A percentile compares a stretch with the other conserved stretches of the same genome.
phyloP scores from a whole-genome alignment of 2,888 invertebrate genomes.

The Salticus scenicus region DNA sequence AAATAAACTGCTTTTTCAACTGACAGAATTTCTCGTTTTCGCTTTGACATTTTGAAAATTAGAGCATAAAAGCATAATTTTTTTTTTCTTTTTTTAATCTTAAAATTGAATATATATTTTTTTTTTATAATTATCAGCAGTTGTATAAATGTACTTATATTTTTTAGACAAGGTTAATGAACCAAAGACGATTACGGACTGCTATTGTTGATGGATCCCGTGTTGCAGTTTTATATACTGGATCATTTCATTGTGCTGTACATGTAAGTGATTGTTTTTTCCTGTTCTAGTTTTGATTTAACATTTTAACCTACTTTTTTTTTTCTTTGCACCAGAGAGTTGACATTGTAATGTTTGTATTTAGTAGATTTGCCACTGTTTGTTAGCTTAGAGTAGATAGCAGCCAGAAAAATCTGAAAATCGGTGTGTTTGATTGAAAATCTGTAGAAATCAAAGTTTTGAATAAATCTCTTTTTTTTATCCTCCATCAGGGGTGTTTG shows the following conservation, averaged over 20 bases:
- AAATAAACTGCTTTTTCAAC: too few species aligned
- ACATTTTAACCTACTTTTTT: too few species aligned
- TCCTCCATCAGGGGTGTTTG: too few species aligned
- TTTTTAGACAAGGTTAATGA: constrained; percentile 92
- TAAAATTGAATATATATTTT: background rate
- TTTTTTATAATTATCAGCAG: background rate
- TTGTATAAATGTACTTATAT: constrained; percentile 1
- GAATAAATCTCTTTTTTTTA: too few species aligned
- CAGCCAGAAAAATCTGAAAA: too few species aligned
- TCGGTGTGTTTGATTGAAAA: too few species aligned
- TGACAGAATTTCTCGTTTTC: too few species aligned
- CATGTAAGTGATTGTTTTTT: constrained; percentile 79
- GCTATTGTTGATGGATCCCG: constrained; percentile 72
- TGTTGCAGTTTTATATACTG: constrained; percentile 81
- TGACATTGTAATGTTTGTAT: background rate
- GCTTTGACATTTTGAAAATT: background rate
- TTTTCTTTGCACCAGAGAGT: background rate
- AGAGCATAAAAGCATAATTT: background rate
- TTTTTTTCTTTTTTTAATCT: background rate
- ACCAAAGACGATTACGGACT: constrained; percentile 83
- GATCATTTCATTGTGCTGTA: constrained; percentile 87
- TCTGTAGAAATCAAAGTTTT: too few species aligned
- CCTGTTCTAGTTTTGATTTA: background rate
- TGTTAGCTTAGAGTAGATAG: too few species aligned
- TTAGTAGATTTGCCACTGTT: too few species aligned